These are phyloP conservation scores for Phylloscopus collybita DNA, from an alignment of 2,797 vertebrate species.

Conservation along the genomic window DNA sequence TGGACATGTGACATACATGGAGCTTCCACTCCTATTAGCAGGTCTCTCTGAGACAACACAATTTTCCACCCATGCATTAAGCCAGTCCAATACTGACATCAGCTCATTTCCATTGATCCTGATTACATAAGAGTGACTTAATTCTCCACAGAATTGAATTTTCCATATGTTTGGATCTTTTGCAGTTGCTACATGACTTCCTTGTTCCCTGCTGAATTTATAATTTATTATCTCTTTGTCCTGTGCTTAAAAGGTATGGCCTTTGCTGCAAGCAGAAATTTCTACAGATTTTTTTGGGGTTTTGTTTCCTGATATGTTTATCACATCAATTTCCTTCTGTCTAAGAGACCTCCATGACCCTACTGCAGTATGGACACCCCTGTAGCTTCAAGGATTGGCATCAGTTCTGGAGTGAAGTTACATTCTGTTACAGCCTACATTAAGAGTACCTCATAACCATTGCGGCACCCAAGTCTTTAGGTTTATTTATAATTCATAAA, in stretches of 20 bases:
- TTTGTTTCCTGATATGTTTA: background rate
- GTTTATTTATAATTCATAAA: background rate
- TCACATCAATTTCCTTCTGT: background rate
- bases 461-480: background rate
- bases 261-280: background rate
- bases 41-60: background rate
- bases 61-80: conserved; percentile 61
- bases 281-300: background rate
- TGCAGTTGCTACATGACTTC: conserved; percentile 28
- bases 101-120: conserved; percentile 58
- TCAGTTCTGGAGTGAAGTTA: background rate
- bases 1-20: background rate
- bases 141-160: conserved; percentile 56
- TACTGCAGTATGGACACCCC: background rate
- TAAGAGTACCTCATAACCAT: background rate
- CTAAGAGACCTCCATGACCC: background rate
- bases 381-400: background rate
- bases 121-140: conserved; percentile 60
- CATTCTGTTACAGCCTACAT: background rate
- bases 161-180: conserved; percentile 62
- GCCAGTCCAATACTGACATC: conserved; percentile 62
- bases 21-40: conserved; percentile 6
- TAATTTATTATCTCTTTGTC: conserved; percentile 15
- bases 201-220: conserved; percentile 30
- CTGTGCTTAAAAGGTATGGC: background rate